Evolutionary conservation across 2,113 vertebrate genomes (phyloP).

Genomic region (human (Homo sapiens)): DNA sequence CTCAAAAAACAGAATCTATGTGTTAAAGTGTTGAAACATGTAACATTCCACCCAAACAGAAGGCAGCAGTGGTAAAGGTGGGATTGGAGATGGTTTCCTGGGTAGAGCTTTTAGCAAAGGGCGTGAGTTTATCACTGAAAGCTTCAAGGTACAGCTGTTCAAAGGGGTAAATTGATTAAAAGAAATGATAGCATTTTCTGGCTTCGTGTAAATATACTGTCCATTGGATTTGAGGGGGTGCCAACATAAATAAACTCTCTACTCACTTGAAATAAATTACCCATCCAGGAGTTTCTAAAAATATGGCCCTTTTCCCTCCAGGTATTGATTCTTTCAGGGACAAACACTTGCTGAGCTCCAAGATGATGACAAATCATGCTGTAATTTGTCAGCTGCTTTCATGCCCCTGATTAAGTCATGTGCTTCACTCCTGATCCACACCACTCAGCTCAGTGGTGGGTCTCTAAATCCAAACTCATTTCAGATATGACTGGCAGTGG

Average conservation of each 20-base stretch:
- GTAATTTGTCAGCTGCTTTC: slow-evolving; percentile 60
- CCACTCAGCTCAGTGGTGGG: neutral
- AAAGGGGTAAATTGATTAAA: slow-evolving; percentile 27
- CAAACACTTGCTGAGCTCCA: slow-evolving; percentile 40
- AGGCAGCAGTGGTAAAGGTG: neutral
- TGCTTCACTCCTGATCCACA: neutral
- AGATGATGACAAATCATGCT: slow-evolving; percentile 56
- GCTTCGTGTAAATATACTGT: slow-evolving; percentile 53
- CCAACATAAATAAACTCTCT: slow-evolving; percentile 52
- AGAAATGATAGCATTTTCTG: slow-evolving; percentile 49
- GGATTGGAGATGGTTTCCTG: neutral
- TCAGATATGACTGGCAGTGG: neutral
- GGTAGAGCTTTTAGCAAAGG: neutral
- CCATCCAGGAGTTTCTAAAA: slow-evolving; percentile 72
- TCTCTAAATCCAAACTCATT: neutral
- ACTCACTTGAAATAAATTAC: slow-evolving; percentile 68
- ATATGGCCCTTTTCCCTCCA: slow-evolving; percentile 43
- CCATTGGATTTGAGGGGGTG: neutral
- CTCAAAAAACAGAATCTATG: neutral
- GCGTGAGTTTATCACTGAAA: neutral
- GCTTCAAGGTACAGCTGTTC: slow-evolving; percentile 38
- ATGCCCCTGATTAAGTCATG: neutral
- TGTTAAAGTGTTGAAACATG: neutral
- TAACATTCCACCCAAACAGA: neutral
- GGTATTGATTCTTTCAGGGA: slow-evolving; percentile 72